These are phyloP conservation scores for Drosophila quinaria DNA, from an alignment of 2,888 invertebrate genomes.

Conservation along the genomic window DNA sequence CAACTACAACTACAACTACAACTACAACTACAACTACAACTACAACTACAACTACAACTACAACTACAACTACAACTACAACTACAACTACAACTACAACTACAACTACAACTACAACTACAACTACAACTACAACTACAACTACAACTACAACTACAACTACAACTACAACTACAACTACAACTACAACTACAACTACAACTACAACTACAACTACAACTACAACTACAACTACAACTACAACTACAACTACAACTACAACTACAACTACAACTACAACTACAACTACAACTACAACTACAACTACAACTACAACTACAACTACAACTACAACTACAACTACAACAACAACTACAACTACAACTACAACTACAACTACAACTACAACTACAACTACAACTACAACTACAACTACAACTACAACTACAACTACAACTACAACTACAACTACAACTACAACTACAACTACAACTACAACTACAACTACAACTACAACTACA, in stretches of 20 bases:
- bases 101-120: not conserved
- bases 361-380: conserved; percentile 1
- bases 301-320: conserved; percentile 1
- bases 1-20: not conserved
- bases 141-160: not conserved
- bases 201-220: not conserved
- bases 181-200: not conserved
- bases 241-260: not conserved
- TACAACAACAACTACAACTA: no score
- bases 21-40: not conserved
- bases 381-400: not conserved
- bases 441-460: not conserved
- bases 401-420: not conserved
- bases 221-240: not conserved
- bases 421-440: not conserved
- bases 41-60: not conserved
- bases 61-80: not conserved
- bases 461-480: not conserved
- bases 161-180: not conserved
- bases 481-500: not conserved
- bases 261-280: not conserved
- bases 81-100: not conserved
- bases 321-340: not conserved
- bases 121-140: conserved; percentile 1
- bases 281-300: not conserved